Conservation (phyloP, 2,797 vertebrate species). For the Periparus ater region DNA sequence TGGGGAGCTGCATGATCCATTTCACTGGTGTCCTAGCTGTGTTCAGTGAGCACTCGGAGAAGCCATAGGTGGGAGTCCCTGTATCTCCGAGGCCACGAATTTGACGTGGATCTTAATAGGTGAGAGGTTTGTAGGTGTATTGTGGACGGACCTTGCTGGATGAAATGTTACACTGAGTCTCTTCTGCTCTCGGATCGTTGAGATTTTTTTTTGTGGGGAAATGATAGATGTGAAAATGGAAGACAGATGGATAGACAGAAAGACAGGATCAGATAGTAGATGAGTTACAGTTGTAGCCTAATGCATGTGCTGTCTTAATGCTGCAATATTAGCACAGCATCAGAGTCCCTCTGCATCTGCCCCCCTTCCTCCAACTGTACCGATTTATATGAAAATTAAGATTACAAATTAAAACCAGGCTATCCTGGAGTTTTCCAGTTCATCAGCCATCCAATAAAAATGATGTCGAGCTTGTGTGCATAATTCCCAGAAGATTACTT, state of each 20-base stretch:
- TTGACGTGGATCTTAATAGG: neutral
- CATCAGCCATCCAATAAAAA: conserved; percentile 84
- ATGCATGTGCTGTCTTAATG: conserved; percentile 62
- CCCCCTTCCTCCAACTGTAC: conserved; percentile 71
- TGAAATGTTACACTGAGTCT: neutral
- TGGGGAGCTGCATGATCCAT: neutral
- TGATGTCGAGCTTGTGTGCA: conserved; percentile 80
- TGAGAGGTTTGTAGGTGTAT: neutral
- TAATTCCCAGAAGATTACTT: conserved; percentile 86
- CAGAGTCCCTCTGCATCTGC: conserved; percentile 24
- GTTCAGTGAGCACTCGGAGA: neutral
- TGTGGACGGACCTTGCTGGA: conserved; percentile 2
- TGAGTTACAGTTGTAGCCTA: conserved; percentile 61
- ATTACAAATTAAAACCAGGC: conserved; percentile 83
- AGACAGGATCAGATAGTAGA: conserved; percentile 58
- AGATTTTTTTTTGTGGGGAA: conserved; percentile 39
- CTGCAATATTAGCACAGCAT: conserved; percentile 62
- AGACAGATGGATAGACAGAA: conserved; percentile 74
- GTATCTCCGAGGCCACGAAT: neutral
- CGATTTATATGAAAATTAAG: conserved; percentile 86
- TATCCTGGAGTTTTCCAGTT: conserved; percentile 82
- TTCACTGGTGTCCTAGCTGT: neutral
- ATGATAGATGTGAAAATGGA: conserved; percentile 51
- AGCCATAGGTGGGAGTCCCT: accelerated
- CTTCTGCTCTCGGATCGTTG: conserved; percentile 31